Evolutionary conservation across 92 coral and sea anemone genomes (phyloP).

Genomic region (Palythoa heliodiscus): DNA sequence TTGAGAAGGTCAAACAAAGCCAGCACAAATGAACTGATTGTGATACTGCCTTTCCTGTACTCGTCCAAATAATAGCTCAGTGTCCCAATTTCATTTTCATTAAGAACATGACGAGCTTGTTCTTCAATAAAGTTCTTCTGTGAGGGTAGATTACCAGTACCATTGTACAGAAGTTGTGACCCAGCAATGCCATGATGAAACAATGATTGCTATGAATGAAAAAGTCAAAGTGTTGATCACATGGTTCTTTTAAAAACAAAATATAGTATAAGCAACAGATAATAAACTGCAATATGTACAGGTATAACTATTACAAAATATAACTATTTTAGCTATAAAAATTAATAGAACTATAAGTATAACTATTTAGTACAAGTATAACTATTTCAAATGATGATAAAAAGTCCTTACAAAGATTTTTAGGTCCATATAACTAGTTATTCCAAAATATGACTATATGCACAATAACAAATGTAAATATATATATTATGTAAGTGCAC

Average conservation of each 20-base stretch:
- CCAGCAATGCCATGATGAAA: constrained; percentile 89
- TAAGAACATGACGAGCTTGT: constrained; percentile 83
- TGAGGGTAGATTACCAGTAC: constrained; percentile 76
- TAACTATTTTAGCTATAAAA: too few relatives aligned
- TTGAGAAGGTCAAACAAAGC: constrained; percentile 89
- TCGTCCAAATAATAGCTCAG: constrained; percentile 85
- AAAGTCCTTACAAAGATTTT: too few relatives aligned
- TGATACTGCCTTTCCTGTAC: constrained; percentile 69
- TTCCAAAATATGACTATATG: too few relatives aligned
- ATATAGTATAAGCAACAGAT: neutral
- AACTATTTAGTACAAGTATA: neutral
- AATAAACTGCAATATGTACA: neutral
- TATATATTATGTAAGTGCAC: too few relatives aligned
- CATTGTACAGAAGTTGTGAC: constrained; percentile 83
- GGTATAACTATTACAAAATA: neutral
- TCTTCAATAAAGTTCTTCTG: constrained; percentile 74
- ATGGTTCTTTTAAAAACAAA: too few relatives aligned
- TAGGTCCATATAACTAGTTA: too few relatives aligned
- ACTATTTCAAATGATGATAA: too few relatives aligned
- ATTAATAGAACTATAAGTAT: too few relatives aligned
- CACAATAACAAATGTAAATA: too few relatives aligned
- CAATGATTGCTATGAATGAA: constrained; percentile 61
- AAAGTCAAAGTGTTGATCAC: neutral
- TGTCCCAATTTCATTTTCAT: constrained; percentile 82
- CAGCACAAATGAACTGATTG: constrained; percentile 71